Conservation (phyloP, 37 sponge, comb jelly and placozoan genomes). For the Spongia lamella region DNA sequence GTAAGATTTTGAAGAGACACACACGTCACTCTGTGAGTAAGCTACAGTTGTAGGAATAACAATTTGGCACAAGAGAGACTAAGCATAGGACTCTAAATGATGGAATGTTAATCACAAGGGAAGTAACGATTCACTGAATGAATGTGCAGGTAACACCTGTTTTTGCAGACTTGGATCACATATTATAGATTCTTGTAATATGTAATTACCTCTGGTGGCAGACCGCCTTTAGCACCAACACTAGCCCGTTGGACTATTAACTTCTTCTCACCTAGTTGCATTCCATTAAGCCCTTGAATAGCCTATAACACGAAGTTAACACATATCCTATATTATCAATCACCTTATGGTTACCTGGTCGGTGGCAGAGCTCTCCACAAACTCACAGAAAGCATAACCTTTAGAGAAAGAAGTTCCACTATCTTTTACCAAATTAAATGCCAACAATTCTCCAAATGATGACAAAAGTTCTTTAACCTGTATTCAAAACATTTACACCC, state of each 20-base stretch:
- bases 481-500: neutral
- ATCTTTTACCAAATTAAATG: conserved; percentile 99
- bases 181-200: too few species aligned
- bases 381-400: conserved; percentile 98
- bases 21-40: too few species aligned
- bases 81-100: too few species aligned
- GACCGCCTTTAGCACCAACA: conserved; percentile 80
- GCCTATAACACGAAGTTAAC: conserved; percentile 60
- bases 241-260: conserved; percentile 99
- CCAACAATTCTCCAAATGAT: conserved; percentile 91
- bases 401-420: conserved; percentile 94
- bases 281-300: conserved; percentile 96
- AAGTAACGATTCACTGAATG: too few species aligned
- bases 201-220: too few species aligned
- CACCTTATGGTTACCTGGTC: conserved; percentile 62
- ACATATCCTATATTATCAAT: neutral
- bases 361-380: conserved; percentile 78
- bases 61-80: too few species aligned
- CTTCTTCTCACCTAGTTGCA: conserved; percentile 99
- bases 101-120: too few species aligned
- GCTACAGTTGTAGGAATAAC: too few species aligned
- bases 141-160: too few species aligned
- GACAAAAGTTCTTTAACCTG: conserved; percentile 96
- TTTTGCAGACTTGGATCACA: too few species aligned
- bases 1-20: too few species aligned